Evolutionary conservation across 2,113 vertebrate genomes (phyloP), one percentile per base, ranked within the genome.

Genomic region (Polypterus senegalus): DNA sequence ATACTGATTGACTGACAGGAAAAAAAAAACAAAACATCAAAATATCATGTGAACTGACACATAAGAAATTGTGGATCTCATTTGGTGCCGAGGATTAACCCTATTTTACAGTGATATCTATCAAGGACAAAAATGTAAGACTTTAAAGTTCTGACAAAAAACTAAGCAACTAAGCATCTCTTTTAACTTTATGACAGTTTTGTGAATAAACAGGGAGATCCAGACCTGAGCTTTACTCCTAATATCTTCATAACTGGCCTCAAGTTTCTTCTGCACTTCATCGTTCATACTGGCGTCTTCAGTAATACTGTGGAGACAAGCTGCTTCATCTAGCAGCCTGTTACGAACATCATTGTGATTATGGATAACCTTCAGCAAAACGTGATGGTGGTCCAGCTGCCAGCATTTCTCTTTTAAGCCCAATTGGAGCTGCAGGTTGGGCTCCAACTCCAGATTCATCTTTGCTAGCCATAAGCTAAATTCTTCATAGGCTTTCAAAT

Each of bases 331-430:
- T 67, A 95, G 73, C 55, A 98, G 83, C 65, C 89, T 81, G 73
- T 91, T 88, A 77, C 97, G 70, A 46, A 95, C 79, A 44, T 62
- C 60, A 0, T 79, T 86, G 76, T 93, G 88, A 72, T 78, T 77
- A 4, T 79, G 71, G 49, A 92, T 74, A 10, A 92, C 85, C 7
- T 83, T 86, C 59, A 89, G 69, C 61, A 86, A 72, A 61, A 97
- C 86, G 53, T 80, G 77, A 69, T 92, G 87, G 0, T 92, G 87
- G 65, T 83, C 85, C 71, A 92, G 79, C 78, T 96, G 92, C 89
- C 93, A 97, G 10, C 91, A 86, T 77, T 98, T 98, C 83, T 97
- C 92, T 67, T 87, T 91, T 53, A 88, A 65, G 48, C 88, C 90
- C 61, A 92, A 75, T 77, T 97, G 96, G 54, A 89, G 80, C 76